Conservation (phyloP, 2,113 vertebrate genomes). For the Colistium nudipinnis region DNA sequence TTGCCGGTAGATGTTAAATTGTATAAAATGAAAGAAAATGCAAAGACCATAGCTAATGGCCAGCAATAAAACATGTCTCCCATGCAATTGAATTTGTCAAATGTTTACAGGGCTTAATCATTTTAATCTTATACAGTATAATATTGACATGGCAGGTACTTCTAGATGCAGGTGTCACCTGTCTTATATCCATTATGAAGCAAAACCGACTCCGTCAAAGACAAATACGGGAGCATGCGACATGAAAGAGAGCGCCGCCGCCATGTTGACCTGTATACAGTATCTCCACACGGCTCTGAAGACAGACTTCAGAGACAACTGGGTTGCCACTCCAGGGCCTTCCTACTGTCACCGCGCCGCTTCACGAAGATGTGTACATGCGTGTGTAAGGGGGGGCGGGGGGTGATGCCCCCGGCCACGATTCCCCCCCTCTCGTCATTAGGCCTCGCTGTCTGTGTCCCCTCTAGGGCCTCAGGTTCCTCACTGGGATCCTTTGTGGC, state of each 20-base stretch:
- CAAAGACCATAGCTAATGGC: not conserved
- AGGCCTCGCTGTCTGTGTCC: conserved; percentile 54
- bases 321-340: conserved; percentile 67
- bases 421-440: conserved; percentile 64
- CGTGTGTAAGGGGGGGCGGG: conserved; percentile 23
- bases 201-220: too few species aligned
- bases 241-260: conserved; percentile 22
- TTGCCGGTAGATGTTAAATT: not conserved
- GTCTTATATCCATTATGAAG: too few species aligned
- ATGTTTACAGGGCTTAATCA: not conserved
- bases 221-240: conserved; percentile 14
- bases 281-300: conserved; percentile 32
- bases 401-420: conserved; percentile 27
- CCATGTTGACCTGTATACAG: conserved; percentile 68
- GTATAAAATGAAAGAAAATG: not conserved
- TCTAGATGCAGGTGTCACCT: too few species aligned
- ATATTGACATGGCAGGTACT: too few species aligned
- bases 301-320: conserved; percentile 66
- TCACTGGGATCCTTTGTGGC: conserved; percentile 55
- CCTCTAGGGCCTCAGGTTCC: conserved; percentile 41
- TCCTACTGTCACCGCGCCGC: conserved; percentile 30
- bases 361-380: conserved; percentile 34
- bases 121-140: too few species aligned
- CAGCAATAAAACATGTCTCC: not conserved
- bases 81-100: not conserved